phyloP scores from a whole-genome alignment of 1,140 invertebrate genomes.

The Drosophila parabipectinata region DNA sequence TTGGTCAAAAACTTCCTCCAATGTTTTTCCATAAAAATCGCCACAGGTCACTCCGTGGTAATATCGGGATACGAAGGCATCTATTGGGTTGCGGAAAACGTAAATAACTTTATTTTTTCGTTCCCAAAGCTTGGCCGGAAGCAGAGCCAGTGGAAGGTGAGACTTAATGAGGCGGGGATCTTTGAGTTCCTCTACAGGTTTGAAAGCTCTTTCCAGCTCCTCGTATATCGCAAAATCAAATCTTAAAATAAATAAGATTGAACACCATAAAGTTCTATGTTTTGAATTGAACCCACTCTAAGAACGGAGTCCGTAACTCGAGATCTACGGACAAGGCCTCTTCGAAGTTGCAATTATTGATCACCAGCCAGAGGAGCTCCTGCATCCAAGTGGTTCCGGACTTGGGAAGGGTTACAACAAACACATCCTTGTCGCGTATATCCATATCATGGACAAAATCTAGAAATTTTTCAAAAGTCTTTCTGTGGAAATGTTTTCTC shows the following conservation, averaged over 20 bases:
- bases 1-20: slow-evolving; percentile 36
- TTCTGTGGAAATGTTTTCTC: slow-evolving; percentile 4
- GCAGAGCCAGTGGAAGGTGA: slow-evolving; percentile 87
- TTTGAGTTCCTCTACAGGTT: slow-evolving; percentile 68
- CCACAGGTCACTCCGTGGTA: slow-evolving; percentile 89
- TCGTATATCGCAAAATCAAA: background rate
- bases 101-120: slow-evolving; percentile 88
- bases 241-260: slow-evolving; percentile 5
- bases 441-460: slow-evolving; percentile 85
- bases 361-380: slow-evolving; percentile 87
- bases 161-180: slow-evolving; percentile 87
- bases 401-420: slow-evolving; percentile 84
- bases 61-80: slow-evolving; percentile 92
- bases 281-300: slow-evolving; percentile 51
- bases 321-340: slow-evolving; percentile 84
- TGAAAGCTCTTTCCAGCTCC: slow-evolving; percentile 17
- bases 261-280: no score
- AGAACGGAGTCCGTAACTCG: slow-evolving; percentile 85
- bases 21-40: slow-evolving; percentile 38
- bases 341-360: slow-evolving; percentile 85
- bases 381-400: slow-evolving; percentile 88
- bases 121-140: slow-evolving; percentile 85
- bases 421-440: slow-evolving; percentile 84
- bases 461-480: slow-evolving; percentile 42
- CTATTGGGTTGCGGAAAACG: slow-evolving; percentile 92